Evolutionary conservation across 2,113 vertebrate species (phyloP).

Genomic region (Naja naja): DNA sequence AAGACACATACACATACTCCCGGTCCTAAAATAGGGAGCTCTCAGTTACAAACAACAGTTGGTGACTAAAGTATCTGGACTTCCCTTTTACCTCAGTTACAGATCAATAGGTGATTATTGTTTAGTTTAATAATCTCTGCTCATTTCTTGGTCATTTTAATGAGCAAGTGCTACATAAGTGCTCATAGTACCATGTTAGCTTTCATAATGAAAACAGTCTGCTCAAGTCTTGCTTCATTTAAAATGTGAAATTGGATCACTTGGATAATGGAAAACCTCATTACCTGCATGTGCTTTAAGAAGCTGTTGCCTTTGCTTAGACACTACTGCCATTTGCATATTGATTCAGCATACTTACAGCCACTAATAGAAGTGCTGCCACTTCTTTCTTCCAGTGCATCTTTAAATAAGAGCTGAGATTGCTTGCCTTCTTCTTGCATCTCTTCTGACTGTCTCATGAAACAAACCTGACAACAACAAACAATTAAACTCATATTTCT

Average conservation of each 20-base stretch:
- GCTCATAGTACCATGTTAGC: background rate
- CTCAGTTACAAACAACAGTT: background rate
- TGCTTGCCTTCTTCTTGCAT: background rate
- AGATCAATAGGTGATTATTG: background rate
- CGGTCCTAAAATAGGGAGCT: background rate
- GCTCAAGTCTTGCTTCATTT: background rate
- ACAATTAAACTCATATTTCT: conserved; percentile 13
- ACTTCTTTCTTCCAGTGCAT: background rate
- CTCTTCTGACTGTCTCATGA: background rate
- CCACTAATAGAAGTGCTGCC: background rate
- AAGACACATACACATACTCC: background rate
- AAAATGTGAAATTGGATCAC: background rate
- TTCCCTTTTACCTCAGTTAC: background rate
- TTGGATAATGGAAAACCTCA: background rate
- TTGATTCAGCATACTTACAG: background rate
- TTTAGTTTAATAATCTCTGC: background rate
- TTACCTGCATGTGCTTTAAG: background rate
- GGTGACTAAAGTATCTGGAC: background rate
- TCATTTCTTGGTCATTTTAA: background rate
- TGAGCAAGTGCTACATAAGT: background rate
- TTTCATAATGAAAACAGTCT: background rate
- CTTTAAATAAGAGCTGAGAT: background rate
- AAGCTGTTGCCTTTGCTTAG: background rate
- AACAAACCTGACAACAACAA: conserved; percentile 5
- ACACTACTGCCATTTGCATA: background rate